Conservation (phyloP, 1,140 invertebrate species). For the Macrostomum lignano region DNA sequence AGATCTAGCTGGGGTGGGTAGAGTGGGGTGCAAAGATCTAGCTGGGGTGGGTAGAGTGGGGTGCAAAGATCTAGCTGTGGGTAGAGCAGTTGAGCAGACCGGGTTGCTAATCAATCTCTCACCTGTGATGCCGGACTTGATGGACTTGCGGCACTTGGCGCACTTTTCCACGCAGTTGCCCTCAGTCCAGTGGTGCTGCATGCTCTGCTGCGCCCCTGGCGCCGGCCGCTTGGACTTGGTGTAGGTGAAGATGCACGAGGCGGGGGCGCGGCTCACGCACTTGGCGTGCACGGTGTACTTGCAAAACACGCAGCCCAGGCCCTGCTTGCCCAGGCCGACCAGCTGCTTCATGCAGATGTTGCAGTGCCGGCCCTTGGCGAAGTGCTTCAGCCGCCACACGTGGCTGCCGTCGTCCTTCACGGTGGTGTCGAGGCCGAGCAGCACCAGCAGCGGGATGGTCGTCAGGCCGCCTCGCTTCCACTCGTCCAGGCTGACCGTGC, state of each 20-base stretch:
- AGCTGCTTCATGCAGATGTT: slow-evolving; percentile 78
- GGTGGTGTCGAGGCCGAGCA: no score
- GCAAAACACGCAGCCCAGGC: slow-evolving; percentile 72
- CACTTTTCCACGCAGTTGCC: no score
- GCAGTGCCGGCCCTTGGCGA: slow-evolving; percentile 72
- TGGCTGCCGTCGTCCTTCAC: no score
- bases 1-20: no score
- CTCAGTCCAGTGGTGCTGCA: slow-evolving; percentile 79
- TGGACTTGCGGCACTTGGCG: no score
- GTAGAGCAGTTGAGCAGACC: no score
- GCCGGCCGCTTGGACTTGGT: slow-evolving; percentile 55
- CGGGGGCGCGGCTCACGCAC: slow-evolving; percentile 71
- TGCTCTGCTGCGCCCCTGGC: slow-evolving; percentile 32
- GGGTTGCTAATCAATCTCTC: no score
- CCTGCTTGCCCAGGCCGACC: slow-evolving; percentile 78
- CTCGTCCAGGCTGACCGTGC: slow-evolving; percentile 78
- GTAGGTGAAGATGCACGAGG: slow-evolving; percentile 75
- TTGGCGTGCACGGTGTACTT: slow-evolving; percentile 89
- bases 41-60: no score
- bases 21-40: no score
- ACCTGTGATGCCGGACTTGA: no score
- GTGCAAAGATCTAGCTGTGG: no score
- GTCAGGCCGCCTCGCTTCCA: slow-evolving; percentile 84
- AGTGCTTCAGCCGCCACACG: slow-evolving; percentile 79
- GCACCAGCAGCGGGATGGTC: no score